Evolutionary conservation across 2,888 invertebrate species (phyloP).

Genomic region (Cheilosia soror): DNA sequence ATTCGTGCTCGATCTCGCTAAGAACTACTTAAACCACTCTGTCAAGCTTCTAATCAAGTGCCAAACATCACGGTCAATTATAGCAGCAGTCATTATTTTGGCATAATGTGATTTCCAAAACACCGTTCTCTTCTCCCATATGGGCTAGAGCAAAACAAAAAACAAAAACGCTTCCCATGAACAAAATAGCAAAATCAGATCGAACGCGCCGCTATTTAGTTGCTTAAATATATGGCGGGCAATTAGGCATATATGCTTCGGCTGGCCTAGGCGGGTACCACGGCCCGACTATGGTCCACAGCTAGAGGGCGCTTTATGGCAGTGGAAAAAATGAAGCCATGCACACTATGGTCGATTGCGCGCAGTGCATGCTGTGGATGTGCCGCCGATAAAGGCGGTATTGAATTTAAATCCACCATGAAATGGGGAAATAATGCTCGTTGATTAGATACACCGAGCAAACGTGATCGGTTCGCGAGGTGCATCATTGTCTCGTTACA

Average conservation of each 20-base stretch:
- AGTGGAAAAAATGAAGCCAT: slow-evolving; percentile 31
- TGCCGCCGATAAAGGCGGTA: slow-evolving; percentile 72
- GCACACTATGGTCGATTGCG: slow-evolving; percentile 22
- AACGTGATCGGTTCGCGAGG: slow-evolving; percentile 69
- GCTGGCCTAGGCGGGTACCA: slow-evolving; percentile 7
- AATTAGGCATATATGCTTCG: slow-evolving; percentile 40
- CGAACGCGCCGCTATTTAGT: slow-evolving; percentile 44
- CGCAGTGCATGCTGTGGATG: slow-evolving; percentile 60
- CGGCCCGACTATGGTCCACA: slow-evolving; percentile 57
- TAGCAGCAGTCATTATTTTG: slow-evolving; percentile 39
- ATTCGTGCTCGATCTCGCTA: slow-evolving; percentile 12
- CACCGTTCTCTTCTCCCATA: slow-evolving; percentile 2
- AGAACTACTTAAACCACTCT: slow-evolving; percentile 9
- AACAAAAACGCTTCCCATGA: background rate
- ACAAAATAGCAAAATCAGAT: slow-evolving; percentile 41
- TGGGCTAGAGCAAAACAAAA: background rate
- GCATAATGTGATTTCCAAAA: slow-evolving; percentile 41
- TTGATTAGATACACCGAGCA: slow-evolving; percentile 73
- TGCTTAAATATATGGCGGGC: slow-evolving; percentile 45
- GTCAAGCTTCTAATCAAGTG: slow-evolving; percentile 14
- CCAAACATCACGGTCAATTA: slow-evolving; percentile 30
- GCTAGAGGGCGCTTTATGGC: slow-evolving; percentile 58
- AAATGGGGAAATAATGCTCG: slow-evolving; percentile 75
- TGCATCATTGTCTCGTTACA: slow-evolving; percentile 62
- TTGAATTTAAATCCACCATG: slow-evolving; percentile 72